phyloP scores from a whole-genome alignment of 2,797 vertebrate genomes.

The Hydrophis major region DNA sequence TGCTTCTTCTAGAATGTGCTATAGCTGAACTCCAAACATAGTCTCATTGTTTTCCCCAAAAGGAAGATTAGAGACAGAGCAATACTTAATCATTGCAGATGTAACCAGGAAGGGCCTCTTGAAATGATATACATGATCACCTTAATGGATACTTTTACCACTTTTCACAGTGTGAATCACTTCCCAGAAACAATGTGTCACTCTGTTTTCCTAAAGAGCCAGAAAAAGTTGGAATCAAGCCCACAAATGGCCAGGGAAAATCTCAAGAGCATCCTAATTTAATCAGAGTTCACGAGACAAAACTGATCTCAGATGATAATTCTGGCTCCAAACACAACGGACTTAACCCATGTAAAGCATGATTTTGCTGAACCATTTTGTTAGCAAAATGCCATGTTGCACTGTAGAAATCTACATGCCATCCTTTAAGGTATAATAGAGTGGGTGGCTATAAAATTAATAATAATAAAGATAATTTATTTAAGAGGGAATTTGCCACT shows the following conservation, averaged over 20 bases:
- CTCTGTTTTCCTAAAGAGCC: background rate
- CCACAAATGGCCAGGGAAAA: background rate
- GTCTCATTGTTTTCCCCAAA: background rate
- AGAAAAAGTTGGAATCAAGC: background rate
- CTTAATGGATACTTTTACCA: background rate
- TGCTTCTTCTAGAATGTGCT: background rate
- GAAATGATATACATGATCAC: background rate
- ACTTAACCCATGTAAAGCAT: background rate
- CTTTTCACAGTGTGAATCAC: background rate
- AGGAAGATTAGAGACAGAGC: background rate
- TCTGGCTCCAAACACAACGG: background rate
- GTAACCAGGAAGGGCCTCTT: background rate
- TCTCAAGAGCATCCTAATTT: background rate
- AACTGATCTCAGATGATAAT: background rate
- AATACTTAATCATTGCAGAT: background rate
- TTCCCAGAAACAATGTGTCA: background rate
- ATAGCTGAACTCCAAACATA: background rate
- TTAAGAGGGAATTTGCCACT: background rate
- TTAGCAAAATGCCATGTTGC: background rate
- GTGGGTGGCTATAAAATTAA: background rate
- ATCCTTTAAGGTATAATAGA: background rate
- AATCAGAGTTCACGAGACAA: background rate
- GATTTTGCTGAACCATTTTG: background rate
- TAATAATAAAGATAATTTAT: background rate
- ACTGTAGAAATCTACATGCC: background rate